phyloP scores from a whole-genome alignment of 2,113 vertebrate genomes.

The Pogona vitticeps region DNA sequence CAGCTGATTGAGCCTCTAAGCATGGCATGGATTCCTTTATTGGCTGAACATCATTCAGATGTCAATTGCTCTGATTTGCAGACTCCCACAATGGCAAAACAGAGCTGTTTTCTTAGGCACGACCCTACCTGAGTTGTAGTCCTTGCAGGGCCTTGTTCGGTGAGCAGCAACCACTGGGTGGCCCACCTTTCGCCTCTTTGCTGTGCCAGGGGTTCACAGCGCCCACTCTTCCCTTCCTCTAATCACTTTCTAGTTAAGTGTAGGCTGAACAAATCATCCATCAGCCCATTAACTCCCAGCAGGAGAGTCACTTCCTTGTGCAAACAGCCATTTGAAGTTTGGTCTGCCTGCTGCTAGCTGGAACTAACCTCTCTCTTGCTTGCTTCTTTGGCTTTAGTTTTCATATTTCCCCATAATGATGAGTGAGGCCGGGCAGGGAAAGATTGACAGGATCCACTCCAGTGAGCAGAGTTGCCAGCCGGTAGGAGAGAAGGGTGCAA shows the following conservation, averaged over 20 bases:
- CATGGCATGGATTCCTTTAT: neutral
- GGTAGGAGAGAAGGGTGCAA: constrained; percentile 23
- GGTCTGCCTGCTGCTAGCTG: constrained; percentile 14
- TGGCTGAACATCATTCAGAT: neutral
- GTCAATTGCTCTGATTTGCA: neutral
- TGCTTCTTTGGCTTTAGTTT: neutral
- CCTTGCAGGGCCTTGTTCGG: neutral
- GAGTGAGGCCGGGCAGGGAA: constrained; percentile 5
- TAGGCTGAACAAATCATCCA: constrained; percentile 18
- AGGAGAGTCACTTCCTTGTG: constrained; percentile 28
- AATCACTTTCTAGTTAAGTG: neutral
- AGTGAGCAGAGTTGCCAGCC: neutral
- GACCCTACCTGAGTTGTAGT: no score
- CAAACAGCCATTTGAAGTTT: constrained; percentile 24
- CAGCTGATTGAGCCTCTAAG: neutral
- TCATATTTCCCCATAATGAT: neutral
- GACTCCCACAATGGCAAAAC: fast-evolving
- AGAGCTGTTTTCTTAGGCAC: no score
- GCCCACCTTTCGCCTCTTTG: neutral
- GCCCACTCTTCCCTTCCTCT: neutral
- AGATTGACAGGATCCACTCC: constrained; percentile 20
- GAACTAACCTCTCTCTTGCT: neutral
- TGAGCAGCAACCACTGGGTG: neutral
- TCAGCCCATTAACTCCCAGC: constrained; percentile 38
- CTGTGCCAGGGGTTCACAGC: neutral